Percentiles rank a stretch among this genome's conserved stretches.
Evolutionary conservation across 2,113 vertebrate species (phyloP).

Genomic region (Cryptotis parvus): DNA sequence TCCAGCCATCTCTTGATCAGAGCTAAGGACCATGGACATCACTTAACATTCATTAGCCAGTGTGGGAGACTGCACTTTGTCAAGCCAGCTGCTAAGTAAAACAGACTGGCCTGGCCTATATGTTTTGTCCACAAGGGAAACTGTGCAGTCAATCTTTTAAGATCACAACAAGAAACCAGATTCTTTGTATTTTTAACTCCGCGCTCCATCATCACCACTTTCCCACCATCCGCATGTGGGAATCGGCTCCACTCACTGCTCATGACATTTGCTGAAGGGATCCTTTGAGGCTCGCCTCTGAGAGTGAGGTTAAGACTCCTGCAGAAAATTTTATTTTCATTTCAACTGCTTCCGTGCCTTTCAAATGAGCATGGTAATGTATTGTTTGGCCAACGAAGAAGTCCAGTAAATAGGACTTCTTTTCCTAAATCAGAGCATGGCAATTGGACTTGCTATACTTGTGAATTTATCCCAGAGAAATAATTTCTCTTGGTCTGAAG

Average conservation of each 20-base stretch:
- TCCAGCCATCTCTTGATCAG: background rate
- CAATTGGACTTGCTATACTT: background rate
- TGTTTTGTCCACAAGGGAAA: background rate
- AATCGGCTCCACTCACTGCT: background rate
- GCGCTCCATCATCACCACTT: background rate
- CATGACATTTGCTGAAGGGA: background rate
- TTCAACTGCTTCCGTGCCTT: background rate
- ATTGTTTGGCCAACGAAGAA: constrained; percentile 32
- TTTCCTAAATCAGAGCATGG: constrained; percentile 18
- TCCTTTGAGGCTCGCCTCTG: background rate
- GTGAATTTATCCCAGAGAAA: constrained; percentile 31
- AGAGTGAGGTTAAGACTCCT: background rate
- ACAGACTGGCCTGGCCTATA: background rate
- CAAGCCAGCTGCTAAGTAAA: background rate
- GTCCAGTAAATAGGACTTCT: background rate
- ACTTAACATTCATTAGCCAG: background rate
- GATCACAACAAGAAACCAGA: background rate
- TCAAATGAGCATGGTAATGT: background rate
- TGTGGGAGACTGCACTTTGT: background rate
- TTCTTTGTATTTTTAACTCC: background rate
- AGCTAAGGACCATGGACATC: background rate
- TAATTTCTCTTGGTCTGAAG: background rate
- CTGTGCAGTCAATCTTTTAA: constrained; percentile 10
- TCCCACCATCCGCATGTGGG: background rate
- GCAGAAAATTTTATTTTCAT: background rate